Conservation (phyloP, 1,140 invertebrate genomes). For the Charaxes varanes region DNA sequence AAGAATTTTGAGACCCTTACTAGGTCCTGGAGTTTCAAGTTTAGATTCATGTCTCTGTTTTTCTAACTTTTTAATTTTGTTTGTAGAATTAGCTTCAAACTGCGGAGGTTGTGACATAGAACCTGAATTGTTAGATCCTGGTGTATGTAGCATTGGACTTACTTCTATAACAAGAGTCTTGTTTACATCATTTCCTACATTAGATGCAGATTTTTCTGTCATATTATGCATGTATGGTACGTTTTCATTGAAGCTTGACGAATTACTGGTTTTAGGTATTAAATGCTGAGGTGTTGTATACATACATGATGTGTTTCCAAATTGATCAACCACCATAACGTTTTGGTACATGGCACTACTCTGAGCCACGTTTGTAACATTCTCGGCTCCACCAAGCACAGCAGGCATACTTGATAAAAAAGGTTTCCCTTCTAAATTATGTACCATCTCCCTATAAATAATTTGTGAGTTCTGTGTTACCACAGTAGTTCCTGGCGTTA, state of each 20-base stretch:
- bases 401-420: slow-evolving; percentile 56
- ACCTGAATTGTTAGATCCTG: slow-evolving; percentile 4
- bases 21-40: slow-evolving; percentile 33
- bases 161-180: slow-evolving; percentile 65
- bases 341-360: slow-evolving; percentile 62
- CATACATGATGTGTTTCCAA: slow-evolving; percentile 59
- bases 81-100: slow-evolving; percentile 8
- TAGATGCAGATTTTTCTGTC: slow-evolving; percentile 29
- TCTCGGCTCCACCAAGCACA: slow-evolving; percentile 39
- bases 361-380: slow-evolving; percentile 50
- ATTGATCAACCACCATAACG: slow-evolving; percentile 67
- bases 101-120: slow-evolving; percentile 12
- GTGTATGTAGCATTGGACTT: slow-evolving; percentile 35
- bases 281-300: slow-evolving; percentile 48
- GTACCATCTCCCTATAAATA: slow-evolving; percentile 66
- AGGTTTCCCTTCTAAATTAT: slow-evolving; percentile 58
- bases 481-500: slow-evolving; percentile 50
- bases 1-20: slow-evolving; percentile 67
- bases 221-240: slow-evolving; percentile 23
- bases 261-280: slow-evolving; percentile 35
- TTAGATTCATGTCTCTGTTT: slow-evolving; percentile 31
- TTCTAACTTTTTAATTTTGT: slow-evolving; percentile 20
- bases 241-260: slow-evolving; percentile 37
- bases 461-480: slow-evolving; percentile 67
- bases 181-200: slow-evolving; percentile 36